These are phyloP conservation scores for Panopea generosa DNA, from an alignment of 2,888 invertebrate genomes.

Conservation along the genomic window DNA sequence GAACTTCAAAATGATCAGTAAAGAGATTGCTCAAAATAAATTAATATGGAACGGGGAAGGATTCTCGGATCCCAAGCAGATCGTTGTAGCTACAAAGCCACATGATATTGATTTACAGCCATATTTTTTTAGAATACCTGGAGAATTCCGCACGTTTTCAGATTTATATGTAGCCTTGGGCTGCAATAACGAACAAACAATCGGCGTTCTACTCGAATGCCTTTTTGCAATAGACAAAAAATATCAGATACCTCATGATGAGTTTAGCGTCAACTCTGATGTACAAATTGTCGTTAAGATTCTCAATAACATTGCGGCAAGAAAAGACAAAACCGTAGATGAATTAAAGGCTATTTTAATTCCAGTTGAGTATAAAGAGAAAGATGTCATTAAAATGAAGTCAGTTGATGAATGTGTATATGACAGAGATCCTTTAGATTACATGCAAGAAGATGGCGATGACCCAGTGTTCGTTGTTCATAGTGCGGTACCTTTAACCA, in stretches of 20 bases:
- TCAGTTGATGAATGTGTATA: background rate
- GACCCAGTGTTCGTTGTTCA: slow-evolving; percentile 8
- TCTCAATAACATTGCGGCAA: slow-evolving; percentile 31
- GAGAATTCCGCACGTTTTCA: slow-evolving; percentile 28
- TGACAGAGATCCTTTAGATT: background rate
- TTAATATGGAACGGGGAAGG: slow-evolving; percentile 47
- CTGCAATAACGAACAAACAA: slow-evolving; percentile 9
- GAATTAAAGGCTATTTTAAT: background rate
- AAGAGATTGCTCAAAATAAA: background rate
- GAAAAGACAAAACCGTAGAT: too few species aligned
- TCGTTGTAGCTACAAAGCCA: slow-evolving; percentile 6
- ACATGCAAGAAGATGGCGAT: background rate
- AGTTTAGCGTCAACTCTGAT: slow-evolving; percentile 29
- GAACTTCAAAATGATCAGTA: background rate
- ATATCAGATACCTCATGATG: slow-evolving; percentile 6
- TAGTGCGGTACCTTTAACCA: background rate
- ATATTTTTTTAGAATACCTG: slow-evolving; percentile 37
- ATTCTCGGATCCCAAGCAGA: slow-evolving; percentile 25
- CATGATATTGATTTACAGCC: slow-evolving; percentile 41
- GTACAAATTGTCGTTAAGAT: slow-evolving; percentile 45
- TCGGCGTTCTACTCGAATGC: slow-evolving; percentile 15
- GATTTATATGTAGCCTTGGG: slow-evolving; percentile 1
- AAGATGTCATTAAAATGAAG: background rate
- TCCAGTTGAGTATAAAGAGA: background rate
- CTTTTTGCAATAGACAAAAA: slow-evolving; percentile 26